These are phyloP conservation scores for Chromis chromis DNA, from an alignment of 2,797 vertebrate species.

Conservation along the genomic window DNA sequence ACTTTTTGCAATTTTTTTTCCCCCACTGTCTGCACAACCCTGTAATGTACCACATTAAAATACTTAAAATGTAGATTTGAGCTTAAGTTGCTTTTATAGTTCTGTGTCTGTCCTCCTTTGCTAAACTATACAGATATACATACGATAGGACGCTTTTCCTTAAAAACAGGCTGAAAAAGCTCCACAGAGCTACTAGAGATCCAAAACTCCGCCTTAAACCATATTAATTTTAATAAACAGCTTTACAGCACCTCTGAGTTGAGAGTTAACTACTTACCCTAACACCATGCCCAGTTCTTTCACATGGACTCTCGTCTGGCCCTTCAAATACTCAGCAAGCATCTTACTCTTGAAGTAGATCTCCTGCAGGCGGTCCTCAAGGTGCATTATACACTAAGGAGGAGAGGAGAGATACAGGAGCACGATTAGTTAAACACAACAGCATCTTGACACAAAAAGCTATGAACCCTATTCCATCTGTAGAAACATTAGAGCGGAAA, in stretches of 20 bases:
- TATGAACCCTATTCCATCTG: not conserved
- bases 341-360: constrained; percentile 99
- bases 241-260: not conserved
- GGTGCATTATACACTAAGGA: constrained; percentile 96
- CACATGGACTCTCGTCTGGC: constrained; percentile 97
- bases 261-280: constrained; percentile 85
- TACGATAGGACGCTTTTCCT: no score
- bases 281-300: constrained; percentile 96
- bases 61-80: no score
- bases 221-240: no score
- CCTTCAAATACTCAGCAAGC: constrained; percentile 97
- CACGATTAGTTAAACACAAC: not conserved
- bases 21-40: no score
- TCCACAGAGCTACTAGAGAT: no score
- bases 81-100: no score
- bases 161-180: no score
- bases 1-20: no score
- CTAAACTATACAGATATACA: no score
- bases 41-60: no score
- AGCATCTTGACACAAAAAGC: not conserved
- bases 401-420: constrained; percentile 1
- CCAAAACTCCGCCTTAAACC: no score
- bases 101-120: no score
- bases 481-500: not conserved
- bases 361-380: constrained; percentile 97